A percentile compares a stretch with the other conserved stretches of the same genome.
Conservation (phyloP, 2,888 invertebrate genomes). For the Ditylenchus weischeri region DNA sequence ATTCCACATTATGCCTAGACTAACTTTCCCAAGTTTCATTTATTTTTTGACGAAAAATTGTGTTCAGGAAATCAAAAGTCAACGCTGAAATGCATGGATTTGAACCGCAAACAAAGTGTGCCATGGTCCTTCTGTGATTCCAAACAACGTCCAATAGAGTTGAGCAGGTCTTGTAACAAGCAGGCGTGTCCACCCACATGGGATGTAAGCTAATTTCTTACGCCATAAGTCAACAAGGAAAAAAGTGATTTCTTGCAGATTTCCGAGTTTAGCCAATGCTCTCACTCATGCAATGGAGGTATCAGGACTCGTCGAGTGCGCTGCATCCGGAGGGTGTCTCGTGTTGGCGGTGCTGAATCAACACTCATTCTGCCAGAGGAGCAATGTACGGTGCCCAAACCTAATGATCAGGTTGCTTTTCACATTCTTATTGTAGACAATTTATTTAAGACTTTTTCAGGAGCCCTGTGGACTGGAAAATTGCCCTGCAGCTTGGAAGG, state of each 20-base stretch:
- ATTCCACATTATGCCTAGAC: too few relatives aligned
- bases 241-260: constrained; percentile 27
- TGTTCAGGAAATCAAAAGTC: constrained; percentile 48
- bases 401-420: constrained; percentile 39
- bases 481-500: constrained; percentile 84
- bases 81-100: constrained; percentile 43
- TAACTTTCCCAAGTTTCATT: neutral
- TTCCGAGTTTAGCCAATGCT: constrained; percentile 66
- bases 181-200: constrained; percentile 85
- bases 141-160: constrained; percentile 80
- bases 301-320: constrained; percentile 79
- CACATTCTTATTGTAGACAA: constrained; percentile 9
- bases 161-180: constrained; percentile 83
- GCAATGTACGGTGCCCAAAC: constrained; percentile 75
- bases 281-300: constrained; percentile 88
- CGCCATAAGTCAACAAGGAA: neutral
- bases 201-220: constrained; percentile 38
- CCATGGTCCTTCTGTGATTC: constrained; percentile 83
- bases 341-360: constrained; percentile 80
- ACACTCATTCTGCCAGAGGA: constrained; percentile 87
- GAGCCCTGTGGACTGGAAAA: constrained; percentile 85
- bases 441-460: constrained; percentile 17
- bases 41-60: neutral
- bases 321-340: constrained; percentile 67
- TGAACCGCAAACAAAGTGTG: constrained; percentile 61